Conservation (phyloP, 2,797 vertebrate genomes). For the Microhierax caerulescens region DNA sequence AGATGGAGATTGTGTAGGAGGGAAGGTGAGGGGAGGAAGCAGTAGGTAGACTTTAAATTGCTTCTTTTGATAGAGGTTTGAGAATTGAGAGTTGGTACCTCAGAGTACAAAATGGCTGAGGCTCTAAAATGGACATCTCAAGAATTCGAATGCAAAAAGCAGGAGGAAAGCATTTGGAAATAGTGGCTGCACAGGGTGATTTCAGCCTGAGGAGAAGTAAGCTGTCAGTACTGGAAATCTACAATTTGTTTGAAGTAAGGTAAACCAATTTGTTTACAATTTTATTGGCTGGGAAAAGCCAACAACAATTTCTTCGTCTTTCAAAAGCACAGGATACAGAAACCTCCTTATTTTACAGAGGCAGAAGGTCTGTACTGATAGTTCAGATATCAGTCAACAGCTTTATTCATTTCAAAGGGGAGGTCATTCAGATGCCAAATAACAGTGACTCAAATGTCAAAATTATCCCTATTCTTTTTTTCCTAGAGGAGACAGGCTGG, state of each 20-base stretch:
- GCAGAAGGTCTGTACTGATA: not conserved
- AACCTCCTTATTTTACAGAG: not conserved
- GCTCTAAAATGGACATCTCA: not conserved
- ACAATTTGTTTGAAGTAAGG: not conserved
- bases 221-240: not conserved
- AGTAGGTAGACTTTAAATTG: not conserved
- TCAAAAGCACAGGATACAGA: not conserved
- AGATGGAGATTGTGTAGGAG: not conserved
- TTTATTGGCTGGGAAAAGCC: not conserved
- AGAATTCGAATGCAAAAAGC: not conserved
- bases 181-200: not conserved
- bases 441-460: not conserved
- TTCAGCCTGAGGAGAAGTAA: not conserved
- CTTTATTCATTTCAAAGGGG: not conserved
- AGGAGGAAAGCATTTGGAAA: not conserved
- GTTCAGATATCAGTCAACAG: not conserved
- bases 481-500: not conserved
- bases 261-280: not conserved
- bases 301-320: not conserved
- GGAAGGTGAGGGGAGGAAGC: not conserved
- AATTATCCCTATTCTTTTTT: not conserved
- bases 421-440: not conserved
- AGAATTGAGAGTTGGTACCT: not conserved
- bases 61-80: constrained; percentile 1
- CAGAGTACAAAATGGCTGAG: not conserved